phyloP scores from a whole-genome alignment of 2,797 vertebrate genomes.

The Tragopan temminckii region DNA sequence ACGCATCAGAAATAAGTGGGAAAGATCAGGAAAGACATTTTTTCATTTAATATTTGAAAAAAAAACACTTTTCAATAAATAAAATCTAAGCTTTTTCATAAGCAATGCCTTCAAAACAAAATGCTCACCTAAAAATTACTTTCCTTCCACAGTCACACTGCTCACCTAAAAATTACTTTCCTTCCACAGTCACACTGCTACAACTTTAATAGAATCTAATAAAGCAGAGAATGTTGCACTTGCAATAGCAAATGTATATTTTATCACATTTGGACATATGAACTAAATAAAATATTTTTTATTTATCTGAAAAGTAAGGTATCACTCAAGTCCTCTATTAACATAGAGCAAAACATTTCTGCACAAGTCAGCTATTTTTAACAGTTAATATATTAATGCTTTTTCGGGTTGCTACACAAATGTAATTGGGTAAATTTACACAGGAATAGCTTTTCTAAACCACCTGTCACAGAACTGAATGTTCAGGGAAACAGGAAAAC shows the following conservation, averaged over 20 bases:
- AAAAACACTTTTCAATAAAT: neutral
- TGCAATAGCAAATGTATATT: neutral
- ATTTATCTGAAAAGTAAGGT: neutral
- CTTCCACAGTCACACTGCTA: neutral
- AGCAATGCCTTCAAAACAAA: neutral
- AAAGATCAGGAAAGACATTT: neutral
- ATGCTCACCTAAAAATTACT: neutral
- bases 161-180: neutral
- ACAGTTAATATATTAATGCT: neutral
- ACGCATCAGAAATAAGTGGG: neutral
- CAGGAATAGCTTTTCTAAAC: neutral
- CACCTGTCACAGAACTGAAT: slow-evolving; percentile 3
- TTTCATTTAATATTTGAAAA: slow-evolving; percentile 7
- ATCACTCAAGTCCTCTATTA: neutral
- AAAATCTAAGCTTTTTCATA: neutral
- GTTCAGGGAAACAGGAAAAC: slow-evolving; percentile 20
- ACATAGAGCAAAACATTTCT: neutral
- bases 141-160: neutral
- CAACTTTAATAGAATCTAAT: neutral
- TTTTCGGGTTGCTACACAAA: slow-evolving; percentile 35
- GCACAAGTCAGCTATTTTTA: neutral
- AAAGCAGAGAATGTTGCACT: neutral
- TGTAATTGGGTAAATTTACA: slow-evolving; percentile 35
- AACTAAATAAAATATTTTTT: neutral
- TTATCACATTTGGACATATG: neutral